Evolutionary conservation across 1,140 invertebrate species (phyloP).

Genomic region (Maconellicoccus hirsutus): DNA sequence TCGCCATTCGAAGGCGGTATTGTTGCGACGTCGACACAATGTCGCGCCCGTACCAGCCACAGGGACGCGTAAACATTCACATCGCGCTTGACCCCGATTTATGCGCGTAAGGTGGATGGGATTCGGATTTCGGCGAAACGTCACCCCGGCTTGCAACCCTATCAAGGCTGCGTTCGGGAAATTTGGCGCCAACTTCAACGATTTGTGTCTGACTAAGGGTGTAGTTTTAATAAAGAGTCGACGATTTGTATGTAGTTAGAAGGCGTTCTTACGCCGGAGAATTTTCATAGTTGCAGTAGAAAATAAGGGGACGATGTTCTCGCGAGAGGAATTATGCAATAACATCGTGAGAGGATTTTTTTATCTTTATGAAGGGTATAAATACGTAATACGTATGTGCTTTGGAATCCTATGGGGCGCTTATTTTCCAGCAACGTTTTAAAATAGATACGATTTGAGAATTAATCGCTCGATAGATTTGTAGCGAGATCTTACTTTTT

Average conservation of each 20-base stretch:
- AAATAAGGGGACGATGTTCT: background rate
- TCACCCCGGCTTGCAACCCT: background rate
- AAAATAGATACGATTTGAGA: no score
- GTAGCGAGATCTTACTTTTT: background rate
- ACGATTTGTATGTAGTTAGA: background rate
- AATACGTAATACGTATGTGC: no score
- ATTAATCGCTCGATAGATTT: no score
- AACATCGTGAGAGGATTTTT: no score
- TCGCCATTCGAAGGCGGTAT: background rate
- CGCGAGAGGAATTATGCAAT: no score
- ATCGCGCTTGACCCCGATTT: constrained; percentile 10
- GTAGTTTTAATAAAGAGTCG: background rate
- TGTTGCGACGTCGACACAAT: constrained; percentile 13
- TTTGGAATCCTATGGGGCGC: no score
- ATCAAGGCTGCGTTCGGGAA: background rate
- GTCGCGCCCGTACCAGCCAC: constrained; percentile 19
- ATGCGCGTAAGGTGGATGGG: background rate
- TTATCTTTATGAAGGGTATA: no score
- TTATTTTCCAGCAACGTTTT: no score
- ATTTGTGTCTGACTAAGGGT: background rate
- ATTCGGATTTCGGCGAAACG: background rate
- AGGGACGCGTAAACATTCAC: constrained; percentile 1
- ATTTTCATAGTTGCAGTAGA: background rate
- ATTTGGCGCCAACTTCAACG: background rate
- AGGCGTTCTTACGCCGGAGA: background rate